phyloP scores from a whole-genome alignment of 2,888 invertebrate genomes.

The Nemotelus pantherinus region DNA sequence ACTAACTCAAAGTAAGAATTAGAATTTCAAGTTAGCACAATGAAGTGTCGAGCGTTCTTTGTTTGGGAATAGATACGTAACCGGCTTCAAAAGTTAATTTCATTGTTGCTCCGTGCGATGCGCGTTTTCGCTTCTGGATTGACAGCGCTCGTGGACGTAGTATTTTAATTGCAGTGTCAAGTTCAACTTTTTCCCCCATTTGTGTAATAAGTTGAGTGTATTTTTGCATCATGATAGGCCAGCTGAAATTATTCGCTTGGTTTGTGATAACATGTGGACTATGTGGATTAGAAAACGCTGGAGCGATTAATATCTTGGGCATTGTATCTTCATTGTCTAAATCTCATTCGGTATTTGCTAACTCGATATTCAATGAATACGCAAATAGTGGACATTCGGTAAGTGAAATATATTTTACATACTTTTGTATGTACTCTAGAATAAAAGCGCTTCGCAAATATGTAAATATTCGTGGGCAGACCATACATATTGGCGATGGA shows the following conservation, averaged over 20 bases:
- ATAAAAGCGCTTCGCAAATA: too few species aligned
- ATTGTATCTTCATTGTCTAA: conserved; percentile 47
- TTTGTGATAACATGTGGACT: background rate
- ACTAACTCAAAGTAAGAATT: background rate
- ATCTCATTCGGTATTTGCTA: conserved; percentile 45
- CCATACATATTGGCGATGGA: too few species aligned
- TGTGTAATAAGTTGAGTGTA: background rate
- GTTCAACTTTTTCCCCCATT: conserved; percentile 18
- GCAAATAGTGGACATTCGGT: conserved; percentile 47
- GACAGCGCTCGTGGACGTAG: background rate
- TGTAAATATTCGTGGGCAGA: too few species aligned
- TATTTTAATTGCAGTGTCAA: background rate
- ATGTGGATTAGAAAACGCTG: background rate
- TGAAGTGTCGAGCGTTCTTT: background rate
- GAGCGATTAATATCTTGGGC: conserved; percentile 44
- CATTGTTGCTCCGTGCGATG: background rate
- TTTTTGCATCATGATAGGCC: background rate
- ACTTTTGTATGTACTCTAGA: too few species aligned
- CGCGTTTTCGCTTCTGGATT: background rate
- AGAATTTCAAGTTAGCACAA: background rate
- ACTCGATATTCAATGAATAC: conserved; percentile 45
- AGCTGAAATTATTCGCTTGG: conserved; percentile 10
- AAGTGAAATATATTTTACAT: conserved; percentile 20
- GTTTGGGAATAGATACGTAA: background rate
- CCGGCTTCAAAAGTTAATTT: background rate